Evolutionary conservation across 2,113 vertebrate species (phyloP).

Genomic region (Ceyx cyanopectus): DNA sequence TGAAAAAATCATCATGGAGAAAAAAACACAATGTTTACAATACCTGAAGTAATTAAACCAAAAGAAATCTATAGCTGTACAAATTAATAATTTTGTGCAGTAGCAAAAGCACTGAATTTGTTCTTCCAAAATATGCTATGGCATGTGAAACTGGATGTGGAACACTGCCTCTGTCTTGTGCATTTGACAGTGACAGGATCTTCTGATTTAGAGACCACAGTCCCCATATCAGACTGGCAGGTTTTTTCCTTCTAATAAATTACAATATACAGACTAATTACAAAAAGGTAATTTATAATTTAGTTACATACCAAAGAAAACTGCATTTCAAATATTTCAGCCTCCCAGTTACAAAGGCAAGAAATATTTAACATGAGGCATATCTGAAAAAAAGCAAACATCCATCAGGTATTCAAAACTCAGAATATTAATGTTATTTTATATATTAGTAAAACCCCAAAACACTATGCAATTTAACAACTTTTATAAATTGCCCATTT

Average conservation of each 20-base stretch:
- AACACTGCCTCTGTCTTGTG: background rate
- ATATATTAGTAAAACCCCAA: background rate
- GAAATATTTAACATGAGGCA: background rate
- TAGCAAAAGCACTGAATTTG: background rate
- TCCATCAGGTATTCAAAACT: background rate
- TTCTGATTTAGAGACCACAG: fast-evolving
- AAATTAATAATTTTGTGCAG: background rate
- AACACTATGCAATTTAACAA: background rate
- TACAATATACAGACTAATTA: background rate
- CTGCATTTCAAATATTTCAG: background rate
- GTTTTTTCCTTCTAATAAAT: background rate
- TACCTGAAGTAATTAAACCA: background rate
- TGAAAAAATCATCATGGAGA: background rate
- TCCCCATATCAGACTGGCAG: no score
- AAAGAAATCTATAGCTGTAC: background rate
- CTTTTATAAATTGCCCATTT: background rate
- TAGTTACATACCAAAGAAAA: background rate
- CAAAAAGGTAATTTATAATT: background rate
- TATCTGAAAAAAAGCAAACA: background rate
- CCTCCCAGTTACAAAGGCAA: background rate
- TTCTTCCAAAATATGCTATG: background rate
- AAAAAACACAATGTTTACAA: background rate
- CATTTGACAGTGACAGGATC: background rate
- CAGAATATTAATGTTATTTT: background rate
- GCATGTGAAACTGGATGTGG: background rate